phyloP scores from a whole-genome alignment of 2,797 vertebrate genomes.

The Valencia hispanica region DNA sequence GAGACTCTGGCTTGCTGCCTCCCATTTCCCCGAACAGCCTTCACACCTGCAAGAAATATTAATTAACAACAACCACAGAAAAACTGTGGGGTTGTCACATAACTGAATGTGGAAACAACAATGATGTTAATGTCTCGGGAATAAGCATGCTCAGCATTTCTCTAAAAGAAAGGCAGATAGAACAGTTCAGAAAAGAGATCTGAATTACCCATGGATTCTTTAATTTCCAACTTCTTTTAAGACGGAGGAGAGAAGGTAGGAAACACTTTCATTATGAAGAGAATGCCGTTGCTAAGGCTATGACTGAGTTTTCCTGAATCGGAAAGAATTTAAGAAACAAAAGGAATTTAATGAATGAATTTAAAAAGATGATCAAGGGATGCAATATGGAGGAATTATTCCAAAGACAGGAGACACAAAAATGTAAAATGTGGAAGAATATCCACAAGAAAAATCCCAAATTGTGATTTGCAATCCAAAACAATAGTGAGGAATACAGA shows the following conservation, averaged over 20 bases:
- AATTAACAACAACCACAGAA: too few species aligned
- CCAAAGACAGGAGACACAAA: background rate
- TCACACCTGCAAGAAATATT: too few species aligned
- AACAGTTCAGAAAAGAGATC: background rate
- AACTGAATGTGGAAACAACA: background rate
- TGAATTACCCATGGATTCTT: background rate
- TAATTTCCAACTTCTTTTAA: background rate
- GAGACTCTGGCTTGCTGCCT: too few species aligned
- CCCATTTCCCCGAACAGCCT: too few species aligned
- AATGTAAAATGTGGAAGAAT: background rate
- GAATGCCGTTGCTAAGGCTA: background rate
- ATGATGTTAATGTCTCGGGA: background rate
- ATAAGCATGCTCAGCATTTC: background rate
- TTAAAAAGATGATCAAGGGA: background rate
- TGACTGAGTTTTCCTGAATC: background rate
- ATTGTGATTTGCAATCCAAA: background rate
- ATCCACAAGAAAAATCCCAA: background rate
- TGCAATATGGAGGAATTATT: background rate
- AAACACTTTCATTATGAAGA: background rate
- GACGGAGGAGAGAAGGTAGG: background rate
- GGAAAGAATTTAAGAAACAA: background rate
- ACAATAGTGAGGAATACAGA: background rate
- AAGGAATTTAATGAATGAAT: too few species aligned
- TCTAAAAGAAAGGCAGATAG: background rate
- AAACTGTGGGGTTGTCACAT: too few species aligned